Evolutionary conservation across 2,113 vertebrate species (phyloP).

Genomic region (Gambusia affinis): DNA sequence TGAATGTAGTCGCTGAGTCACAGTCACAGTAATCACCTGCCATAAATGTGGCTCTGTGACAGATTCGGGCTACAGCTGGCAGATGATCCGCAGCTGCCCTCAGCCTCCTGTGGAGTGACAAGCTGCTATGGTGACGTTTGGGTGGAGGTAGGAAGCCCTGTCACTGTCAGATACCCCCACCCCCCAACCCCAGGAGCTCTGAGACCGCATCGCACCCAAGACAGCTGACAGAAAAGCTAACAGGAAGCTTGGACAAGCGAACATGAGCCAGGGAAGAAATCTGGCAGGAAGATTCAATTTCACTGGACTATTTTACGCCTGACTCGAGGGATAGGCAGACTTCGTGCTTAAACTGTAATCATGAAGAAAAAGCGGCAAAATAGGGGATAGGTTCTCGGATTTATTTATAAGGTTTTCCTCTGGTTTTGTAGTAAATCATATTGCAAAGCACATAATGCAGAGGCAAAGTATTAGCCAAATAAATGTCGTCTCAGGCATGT

Average conservation of each 20-base stretch:
- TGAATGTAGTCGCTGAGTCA: neutral
- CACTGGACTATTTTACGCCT: conserved; percentile 14
- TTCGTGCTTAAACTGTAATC: conserved; percentile 9
- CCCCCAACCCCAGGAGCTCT: conserved; percentile 9
- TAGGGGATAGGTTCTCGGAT: neutral
- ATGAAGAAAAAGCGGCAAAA: neutral
- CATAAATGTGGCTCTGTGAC: neutral
- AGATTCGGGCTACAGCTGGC: neutral
- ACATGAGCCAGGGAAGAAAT: conserved; percentile 11
- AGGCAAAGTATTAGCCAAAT: neutral
- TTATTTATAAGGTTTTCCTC: neutral
- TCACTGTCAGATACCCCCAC: conserved; percentile 4
- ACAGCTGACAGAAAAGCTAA: conserved; percentile 20
- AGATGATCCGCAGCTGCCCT: conserved; percentile 3
- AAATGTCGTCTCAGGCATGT: neutral
- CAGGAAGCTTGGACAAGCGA: conserved; percentile 16
- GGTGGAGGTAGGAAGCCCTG: neutral
- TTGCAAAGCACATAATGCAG: neutral
- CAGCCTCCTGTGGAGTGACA: neutral
- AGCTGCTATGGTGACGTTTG: neutral
- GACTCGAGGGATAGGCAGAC: conserved; percentile 6
- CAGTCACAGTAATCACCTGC: neutral
- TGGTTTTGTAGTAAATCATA: neutral
- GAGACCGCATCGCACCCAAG: conserved; percentile 4
- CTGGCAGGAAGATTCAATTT: conserved; percentile 37